phyloP scores from a whole-genome alignment of 2,113 vertebrate genomes.

The Parotia lawesii region DNA sequence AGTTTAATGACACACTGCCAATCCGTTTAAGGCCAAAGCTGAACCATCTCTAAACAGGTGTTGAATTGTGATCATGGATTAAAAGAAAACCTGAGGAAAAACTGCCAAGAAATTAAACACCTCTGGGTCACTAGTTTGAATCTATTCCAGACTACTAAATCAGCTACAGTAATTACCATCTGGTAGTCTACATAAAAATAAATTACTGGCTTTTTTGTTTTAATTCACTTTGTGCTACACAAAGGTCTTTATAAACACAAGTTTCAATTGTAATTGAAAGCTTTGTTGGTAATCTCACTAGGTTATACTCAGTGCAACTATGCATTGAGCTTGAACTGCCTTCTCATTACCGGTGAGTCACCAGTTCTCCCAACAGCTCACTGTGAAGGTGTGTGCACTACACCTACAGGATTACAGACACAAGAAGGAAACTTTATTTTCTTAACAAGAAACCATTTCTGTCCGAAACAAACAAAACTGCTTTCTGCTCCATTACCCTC shows the following conservation, averaged over 20 bases:
- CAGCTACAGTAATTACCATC: slow-evolving; percentile 58
- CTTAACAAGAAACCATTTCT: neutral
- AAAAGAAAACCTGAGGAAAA: slow-evolving; percentile 58
- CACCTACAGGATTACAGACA: neutral
- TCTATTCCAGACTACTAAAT: slow-evolving; percentile 57
- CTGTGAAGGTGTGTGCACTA: neutral
- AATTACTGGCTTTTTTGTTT: slow-evolving; percentile 35
- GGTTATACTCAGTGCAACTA: neutral
- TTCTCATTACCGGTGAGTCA: neutral
- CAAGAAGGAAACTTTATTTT: neutral
- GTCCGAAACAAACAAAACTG: neutral
- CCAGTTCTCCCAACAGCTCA: neutral
- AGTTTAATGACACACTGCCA: slow-evolving; percentile 45
- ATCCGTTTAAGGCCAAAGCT: slow-evolving; percentile 24
- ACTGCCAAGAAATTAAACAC: slow-evolving; percentile 59
- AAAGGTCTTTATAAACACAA: slow-evolving; percentile 22
- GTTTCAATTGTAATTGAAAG: slow-evolving; percentile 13
- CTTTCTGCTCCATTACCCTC: neutral
- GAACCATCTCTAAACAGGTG: slow-evolving; percentile 59
- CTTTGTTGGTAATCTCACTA: neutral
- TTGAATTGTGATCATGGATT: slow-evolving; percentile 50
- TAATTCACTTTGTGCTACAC: neutral
- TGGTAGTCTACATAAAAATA: slow-evolving; percentile 52
- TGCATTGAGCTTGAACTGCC: neutral
- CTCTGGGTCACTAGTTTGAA: slow-evolving; percentile 62